Evolutionary conservation across 2,888 invertebrate species (phyloP).

Genomic region (Tillus elongatus): DNA sequence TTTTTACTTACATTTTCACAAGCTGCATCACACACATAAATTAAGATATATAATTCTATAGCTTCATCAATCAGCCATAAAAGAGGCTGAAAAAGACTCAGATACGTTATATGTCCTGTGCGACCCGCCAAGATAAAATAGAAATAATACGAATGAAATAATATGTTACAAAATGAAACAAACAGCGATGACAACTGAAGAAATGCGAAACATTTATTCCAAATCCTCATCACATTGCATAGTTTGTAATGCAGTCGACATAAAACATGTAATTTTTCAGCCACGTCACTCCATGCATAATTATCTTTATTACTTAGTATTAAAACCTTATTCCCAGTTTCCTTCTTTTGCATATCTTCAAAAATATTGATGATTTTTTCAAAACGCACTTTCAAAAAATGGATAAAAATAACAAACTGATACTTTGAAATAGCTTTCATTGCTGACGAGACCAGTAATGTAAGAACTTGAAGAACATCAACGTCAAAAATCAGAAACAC

Average conservation of each 20-base stretch:
- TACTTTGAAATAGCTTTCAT: conserved; percentile 29
- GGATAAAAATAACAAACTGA: conserved; percentile 24
- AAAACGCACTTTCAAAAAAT: conserved; percentile 25
- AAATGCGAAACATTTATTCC: conserved; percentile 27
- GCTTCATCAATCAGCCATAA: conserved; percentile 28
- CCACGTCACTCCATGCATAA: conserved; percentile 13
- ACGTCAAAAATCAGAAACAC: conserved; percentile 21
- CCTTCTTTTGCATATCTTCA: conserved; percentile 14
- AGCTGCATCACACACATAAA: conserved; percentile 25
- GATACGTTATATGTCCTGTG: conserved; percentile 10
- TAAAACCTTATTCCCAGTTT: conserved; percentile 8
- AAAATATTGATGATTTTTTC: conserved; percentile 24
- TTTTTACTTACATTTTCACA: conserved; percentile 28
- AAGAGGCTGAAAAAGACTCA: conserved; percentile 20
- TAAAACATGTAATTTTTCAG: conserved; percentile 22
- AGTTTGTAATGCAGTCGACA: conserved; percentile 29
- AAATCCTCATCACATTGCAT: conserved; percentile 22
- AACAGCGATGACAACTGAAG: conserved; percentile 25
- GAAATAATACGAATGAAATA: conserved; percentile 29
- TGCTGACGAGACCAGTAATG: conserved; percentile 22
- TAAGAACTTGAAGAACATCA: conserved; percentile 23
- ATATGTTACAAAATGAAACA: conserved; percentile 25
- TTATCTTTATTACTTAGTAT: conserved; percentile 7
- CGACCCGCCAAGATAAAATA: conserved; percentile 24
- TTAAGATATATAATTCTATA: conserved; percentile 27